These are phyloP conservation scores for Sarcophaga subvicina DNA, from an alignment of 2,888 invertebrate genomes.

Conservation along the genomic window DNA sequence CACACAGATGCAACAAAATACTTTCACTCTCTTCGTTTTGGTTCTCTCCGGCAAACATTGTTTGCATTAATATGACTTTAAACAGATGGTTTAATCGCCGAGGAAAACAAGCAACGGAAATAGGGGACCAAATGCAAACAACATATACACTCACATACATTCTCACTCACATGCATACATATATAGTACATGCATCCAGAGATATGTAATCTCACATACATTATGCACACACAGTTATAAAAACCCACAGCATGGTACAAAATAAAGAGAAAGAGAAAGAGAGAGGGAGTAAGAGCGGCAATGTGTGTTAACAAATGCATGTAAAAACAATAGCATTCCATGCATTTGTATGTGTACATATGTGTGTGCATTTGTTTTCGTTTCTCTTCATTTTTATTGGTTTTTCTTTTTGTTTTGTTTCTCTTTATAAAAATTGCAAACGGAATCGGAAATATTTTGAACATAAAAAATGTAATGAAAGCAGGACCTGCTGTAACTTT, in stretches of 20 bases:
- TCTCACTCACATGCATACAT: neutral
- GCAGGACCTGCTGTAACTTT: conserved; percentile 9
- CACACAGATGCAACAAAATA: neutral
- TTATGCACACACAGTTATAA: too few relatives aligned
- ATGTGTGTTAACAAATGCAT: neutral
- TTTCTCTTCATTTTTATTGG: neutral
- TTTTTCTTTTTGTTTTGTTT: conserved; percentile 17
- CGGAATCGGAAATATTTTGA: conserved; percentile 70
- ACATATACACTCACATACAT: neutral
- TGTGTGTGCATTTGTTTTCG: conserved; percentile 17
- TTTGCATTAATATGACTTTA: conserved; percentile 62
- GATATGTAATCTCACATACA: neutral
- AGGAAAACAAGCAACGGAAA: conserved; percentile 66
- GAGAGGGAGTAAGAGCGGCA: too few relatives aligned
- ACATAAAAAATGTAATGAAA: conserved; percentile 42
- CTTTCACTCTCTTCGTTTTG: neutral
- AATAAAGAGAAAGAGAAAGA: too few relatives aligned
- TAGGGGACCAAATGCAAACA: conserved; percentile 50
- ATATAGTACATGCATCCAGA: neutral
- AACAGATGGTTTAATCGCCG: conserved; percentile 66
- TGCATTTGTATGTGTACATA: neutral
- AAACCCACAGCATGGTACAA: too few relatives aligned
- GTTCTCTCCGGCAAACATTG: conserved; percentile 6
- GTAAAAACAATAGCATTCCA: neutral
- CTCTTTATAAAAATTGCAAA: conserved; percentile 65